phyloP scores from a whole-genome alignment of 2,797 vertebrate species.

The Enteromius paludinosus region DNA sequence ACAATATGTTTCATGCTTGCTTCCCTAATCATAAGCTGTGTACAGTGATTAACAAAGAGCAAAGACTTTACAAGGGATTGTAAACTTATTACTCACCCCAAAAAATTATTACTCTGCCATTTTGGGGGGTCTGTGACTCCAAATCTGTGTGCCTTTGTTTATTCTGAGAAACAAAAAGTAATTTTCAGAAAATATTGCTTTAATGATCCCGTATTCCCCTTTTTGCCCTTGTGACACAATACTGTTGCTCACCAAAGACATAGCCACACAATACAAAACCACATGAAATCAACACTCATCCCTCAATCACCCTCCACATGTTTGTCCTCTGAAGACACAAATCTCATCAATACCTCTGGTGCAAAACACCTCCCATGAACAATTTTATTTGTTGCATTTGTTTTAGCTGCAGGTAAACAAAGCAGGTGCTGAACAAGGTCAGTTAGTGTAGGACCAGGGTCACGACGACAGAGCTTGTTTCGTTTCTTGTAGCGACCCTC shows the following conservation, averaged over 20 bases:
- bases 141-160: background rate
- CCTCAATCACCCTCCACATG: background rate
- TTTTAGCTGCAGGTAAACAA: slow-evolving; percentile 66
- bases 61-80: background rate
- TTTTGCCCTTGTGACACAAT: background rate
- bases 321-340: background rate
- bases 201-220: background rate
- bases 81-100: background rate
- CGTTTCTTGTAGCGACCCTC: slow-evolving; percentile 4
- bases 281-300: slow-evolving; percentile 9
- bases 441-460: slow-evolving; percentile 4
- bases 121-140: too few species aligned
- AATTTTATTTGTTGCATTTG: slow-evolving; percentile 47
- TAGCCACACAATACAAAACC: background rate
- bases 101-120: background rate
- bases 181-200: background rate
- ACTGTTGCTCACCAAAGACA: background rate
- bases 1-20: background rate
- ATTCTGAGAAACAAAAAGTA: background rate
- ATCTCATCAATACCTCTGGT: slow-evolving; percentile 2
- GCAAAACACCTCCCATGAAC: background rate
- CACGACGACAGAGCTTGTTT: background rate
- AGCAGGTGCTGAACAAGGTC: slow-evolving; percentile 66
- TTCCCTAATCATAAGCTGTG: slow-evolving; percentile 18
- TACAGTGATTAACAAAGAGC: background rate